Evolutionary conservation across 2,797 vertebrate genomes (phyloP), one percentile per base, ranked within the genome.

Genomic region (Hippoglossus hippoglossus): DNA sequence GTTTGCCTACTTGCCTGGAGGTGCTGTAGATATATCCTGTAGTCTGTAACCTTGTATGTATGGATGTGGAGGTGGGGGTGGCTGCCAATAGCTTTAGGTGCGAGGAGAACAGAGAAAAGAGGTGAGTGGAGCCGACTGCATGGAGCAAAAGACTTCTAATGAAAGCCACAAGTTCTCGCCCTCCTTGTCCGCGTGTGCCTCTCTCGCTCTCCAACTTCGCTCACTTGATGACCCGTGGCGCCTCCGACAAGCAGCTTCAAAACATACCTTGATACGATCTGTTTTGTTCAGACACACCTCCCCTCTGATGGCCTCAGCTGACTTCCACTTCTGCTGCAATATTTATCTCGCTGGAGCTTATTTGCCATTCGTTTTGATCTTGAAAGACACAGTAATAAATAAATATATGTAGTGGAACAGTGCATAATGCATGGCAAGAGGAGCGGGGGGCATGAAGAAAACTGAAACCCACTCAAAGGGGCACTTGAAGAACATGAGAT

Each of bases 281-380:
- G 63, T 61, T 77, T 60, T 22, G 4, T 77, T 78, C 56, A 78
- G 66, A 68, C 71, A 66, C 70, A 74, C 75, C 73, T 46, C 67
- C 57, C 66, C 1, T 11, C 64, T 74, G 59, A 75, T 51, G n/a
- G 39, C 78, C 74, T 81, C 57, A 6, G 59, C 73, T 51, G 62
- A 75, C 71, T 85, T 46, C 63, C 61, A 67, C 77, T 78, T 64
- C 75, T 83, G 50, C 83, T 85, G 70, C 63, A 87, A 75, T 72
- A 80, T 86, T 79, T 60, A 77, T 81, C 61, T 68, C 19, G 1
- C 76, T 49, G 72, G 65, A 79, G 80, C 67, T 67, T 51, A 78
- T 89, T 87, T 85, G 39, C 76, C 60, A 85, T 90, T 87, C 81
- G 68, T 88, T 89, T 84, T 87, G 77, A 90, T 90, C 85, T 90